These are phyloP conservation scores for Aphaenogaster ashmeadi DNA, from an alignment of 1,140 invertebrate species.

Conservation along the genomic window DNA sequence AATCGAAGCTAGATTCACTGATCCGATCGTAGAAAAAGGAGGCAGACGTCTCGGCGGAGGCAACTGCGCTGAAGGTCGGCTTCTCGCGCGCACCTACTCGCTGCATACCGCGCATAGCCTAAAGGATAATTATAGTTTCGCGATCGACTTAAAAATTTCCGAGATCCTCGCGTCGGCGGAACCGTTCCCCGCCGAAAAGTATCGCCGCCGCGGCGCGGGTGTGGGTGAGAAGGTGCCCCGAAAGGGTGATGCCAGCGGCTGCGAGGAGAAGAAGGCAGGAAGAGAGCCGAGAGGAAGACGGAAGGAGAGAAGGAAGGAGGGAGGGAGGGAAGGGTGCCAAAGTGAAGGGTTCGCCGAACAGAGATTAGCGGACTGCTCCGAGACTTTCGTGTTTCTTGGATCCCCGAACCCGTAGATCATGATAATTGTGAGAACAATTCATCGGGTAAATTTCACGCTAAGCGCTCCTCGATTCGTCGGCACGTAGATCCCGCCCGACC, in stretches of 20 bases:
- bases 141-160: conserved; percentile 78
- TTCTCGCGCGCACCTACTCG: conserved; percentile 64
- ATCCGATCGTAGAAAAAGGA: conserved; percentile 55
- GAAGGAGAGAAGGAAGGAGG: conserved; percentile 19
- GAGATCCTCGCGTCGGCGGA: conserved; percentile 75
- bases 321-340: conserved; percentile 73
- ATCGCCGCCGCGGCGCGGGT: conserved; percentile 63
- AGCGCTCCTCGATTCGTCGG: conserved; percentile 74
- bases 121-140: conserved; percentile 81
- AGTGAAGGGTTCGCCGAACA: conserved; percentile 86
- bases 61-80: conserved; percentile 32
- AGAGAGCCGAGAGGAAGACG: neutral
- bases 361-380: conserved; percentile 83
- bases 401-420: conserved; percentile 86
- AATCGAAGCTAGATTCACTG: conserved; percentile 3
- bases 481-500: conserved; percentile 47
- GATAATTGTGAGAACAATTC: conserved; percentile 88
- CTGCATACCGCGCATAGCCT: conserved; percentile 77
- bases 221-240: conserved; percentile 68
- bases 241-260: conserved; percentile 53
- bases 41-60: neutral
- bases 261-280: neutral
- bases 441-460: conserved; percentile 84
- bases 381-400: conserved; percentile 85
- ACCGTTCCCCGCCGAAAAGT: conserved; percentile 60